Conservation (phyloP, 2,113 vertebrate species). For the Telmatochromis sp. region DNA sequence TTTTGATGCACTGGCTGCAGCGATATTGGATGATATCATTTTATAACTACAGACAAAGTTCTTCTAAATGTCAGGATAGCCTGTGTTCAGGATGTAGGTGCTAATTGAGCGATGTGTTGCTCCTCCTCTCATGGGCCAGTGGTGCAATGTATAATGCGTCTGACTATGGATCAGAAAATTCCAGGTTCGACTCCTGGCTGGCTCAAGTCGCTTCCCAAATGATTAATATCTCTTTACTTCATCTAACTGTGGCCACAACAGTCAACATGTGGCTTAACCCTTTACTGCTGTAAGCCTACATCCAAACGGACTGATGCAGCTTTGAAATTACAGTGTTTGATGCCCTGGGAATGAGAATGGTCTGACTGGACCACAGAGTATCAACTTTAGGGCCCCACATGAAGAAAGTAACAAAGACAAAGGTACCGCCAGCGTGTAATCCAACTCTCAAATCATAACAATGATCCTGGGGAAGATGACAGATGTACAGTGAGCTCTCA, state of each 20-base stretch:
- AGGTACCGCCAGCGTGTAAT: neutral
- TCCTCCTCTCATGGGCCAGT: neutral
- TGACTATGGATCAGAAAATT: slow-evolving; percentile 85
- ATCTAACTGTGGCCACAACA: neutral
- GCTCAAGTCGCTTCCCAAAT: rapidly evolving
- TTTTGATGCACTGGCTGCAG: neutral
- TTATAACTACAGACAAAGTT: neutral
- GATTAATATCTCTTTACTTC: neutral
- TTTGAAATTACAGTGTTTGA: neutral
- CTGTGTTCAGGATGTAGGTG: neutral
- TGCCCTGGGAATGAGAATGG: neutral
- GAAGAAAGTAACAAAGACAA: slow-evolving; percentile 22
- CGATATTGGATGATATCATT: neutral
- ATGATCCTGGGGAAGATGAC: neutral
- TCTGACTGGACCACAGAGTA: neutral
- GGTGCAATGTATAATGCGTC: slow-evolving; percentile 61
- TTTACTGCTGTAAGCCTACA: neutral
- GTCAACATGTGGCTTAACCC: neutral
- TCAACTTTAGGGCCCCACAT: neutral
- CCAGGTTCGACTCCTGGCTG: slow-evolving; percentile 73
- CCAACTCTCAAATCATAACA: neutral
- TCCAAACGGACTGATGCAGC: neutral
- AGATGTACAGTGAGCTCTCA: neutral
- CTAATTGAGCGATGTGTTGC: rapidly evolving
- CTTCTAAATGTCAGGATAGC: neutral